These are phyloP conservation scores for Neosalanx taihuensis DNA, from an alignment of 2,797 vertebrate genomes.

Conservation along the genomic window DNA sequence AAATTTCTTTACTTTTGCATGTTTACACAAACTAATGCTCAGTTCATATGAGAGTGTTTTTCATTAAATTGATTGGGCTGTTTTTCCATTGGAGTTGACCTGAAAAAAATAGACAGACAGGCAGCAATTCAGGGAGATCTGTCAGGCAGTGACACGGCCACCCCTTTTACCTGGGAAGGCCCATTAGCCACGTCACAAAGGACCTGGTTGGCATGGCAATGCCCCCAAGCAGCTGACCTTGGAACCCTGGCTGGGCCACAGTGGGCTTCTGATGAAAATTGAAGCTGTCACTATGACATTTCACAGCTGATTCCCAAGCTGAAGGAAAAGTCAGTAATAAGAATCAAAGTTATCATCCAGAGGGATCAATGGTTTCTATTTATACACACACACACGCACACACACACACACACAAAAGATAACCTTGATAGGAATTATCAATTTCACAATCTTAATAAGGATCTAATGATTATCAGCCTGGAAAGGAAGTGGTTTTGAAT, in stretches of 20 bases:
- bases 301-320: constrained; percentile 31
- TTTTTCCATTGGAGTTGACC: neutral
- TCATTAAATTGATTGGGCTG: neutral
- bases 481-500: neutral
- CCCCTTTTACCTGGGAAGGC: constrained; percentile 4
- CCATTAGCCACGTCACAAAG: constrained; percentile 7
- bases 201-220: constrained; percentile 4
- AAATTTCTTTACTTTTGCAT: neutral
- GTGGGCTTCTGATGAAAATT: constrained; percentile 38
- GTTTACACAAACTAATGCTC: neutral
- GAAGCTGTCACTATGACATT: constrained; percentile 37
- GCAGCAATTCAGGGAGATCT: neutral
- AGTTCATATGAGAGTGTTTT: neutral
- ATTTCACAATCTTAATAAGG: neutral
- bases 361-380: constrained; percentile 34
- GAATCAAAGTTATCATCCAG: constrained; percentile 33
- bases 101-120: neutral
- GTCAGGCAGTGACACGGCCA: neutral
- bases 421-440: constrained; percentile 1
- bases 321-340: constrained; percentile 32
- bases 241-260: constrained; percentile 12
- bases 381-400: constrained; percentile 10
- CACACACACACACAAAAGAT: neutral
- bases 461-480: neutral
- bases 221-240: constrained; percentile 24